Base-by-base conservation (phyloP, 2,888 invertebrate genomes). In the Drepana falcataria region DNA sequence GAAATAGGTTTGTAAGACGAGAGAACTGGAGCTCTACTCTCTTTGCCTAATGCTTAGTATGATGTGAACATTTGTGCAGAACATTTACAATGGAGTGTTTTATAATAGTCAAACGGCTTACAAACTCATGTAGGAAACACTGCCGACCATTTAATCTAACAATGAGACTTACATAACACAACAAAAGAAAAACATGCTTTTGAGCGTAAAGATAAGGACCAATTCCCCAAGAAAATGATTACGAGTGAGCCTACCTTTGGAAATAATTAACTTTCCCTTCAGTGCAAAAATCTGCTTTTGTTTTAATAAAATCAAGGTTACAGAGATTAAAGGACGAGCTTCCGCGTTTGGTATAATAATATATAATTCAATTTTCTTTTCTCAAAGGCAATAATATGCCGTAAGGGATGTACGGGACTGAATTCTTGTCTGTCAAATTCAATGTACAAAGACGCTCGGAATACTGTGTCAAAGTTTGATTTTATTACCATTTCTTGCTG, bases 191-290 rank as follows among this genome's bases (percentile, higher is more conserved):
- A 51, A 40, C 7, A 40, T 41, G 51, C 41, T 34, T 21, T 34
- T 40, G 34, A 40, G 40, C 9, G 34, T 40, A 37, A 51, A 41
- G 35, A 41, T 7, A 49, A 6, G 21, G 33, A n/a, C 4, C 35
- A 21, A 5, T 9, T 51, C 9, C 6, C 6, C 21, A 5, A 49
- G 21, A 51, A 51, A 34, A 41, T 51, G 34, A 40, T 9, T 40
- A 41, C 37, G 34, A 33, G 40, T 3, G 40, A 49, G 49, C 37
- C 3, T 51, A 33, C 51, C 40, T 40, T 41, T 34, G 9, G 40
- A 7, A 51, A 51, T 66, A 73, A 69, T 71, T 73, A 73, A 65
- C 62, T 59, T 56, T 40, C 48, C 59, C 65, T 63, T 63, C 65
- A 62, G 69, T 55, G 61, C 63, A 62, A 66, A 33, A 61, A 66